Conservation (phyloP, 2,888 invertebrate species). For the Ectropis crepuscularia region DNA sequence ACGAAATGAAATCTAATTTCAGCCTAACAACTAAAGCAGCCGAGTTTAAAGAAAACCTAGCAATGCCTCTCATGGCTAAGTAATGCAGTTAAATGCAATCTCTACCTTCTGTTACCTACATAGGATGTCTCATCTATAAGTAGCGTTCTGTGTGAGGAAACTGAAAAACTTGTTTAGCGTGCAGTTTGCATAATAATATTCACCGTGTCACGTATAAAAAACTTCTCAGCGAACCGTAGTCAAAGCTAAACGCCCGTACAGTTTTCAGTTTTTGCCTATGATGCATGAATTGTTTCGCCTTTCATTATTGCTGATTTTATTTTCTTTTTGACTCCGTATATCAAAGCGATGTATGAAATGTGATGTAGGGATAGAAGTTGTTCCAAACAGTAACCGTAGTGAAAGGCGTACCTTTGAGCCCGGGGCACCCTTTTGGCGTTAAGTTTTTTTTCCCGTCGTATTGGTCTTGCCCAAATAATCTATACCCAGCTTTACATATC, state of each 20-base stretch:
- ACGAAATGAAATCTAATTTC: too few species aligned
- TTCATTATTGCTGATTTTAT: too few species aligned
- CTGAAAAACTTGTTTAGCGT: slow-evolving; percentile 15
- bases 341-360: too few species aligned
- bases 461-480: too few species aligned
- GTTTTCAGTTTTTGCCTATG: background rate
- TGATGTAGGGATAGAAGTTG: too few species aligned
- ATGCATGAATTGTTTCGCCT: background rate
- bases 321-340: too few species aligned
- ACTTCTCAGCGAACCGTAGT: slow-evolving; percentile 40
- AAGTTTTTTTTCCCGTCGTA: too few species aligned
- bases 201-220: slow-evolving; percentile 28
- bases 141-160: slow-evolving; percentile 11
- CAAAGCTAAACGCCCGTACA: slow-evolving; percentile 27
- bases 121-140: slow-evolving; percentile 3
- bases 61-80: slow-evolving; percentile 9
- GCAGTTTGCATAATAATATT: slow-evolving; percentile 35
- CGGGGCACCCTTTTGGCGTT: too few species aligned
- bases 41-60: slow-evolving; percentile 9
- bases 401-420: too few species aligned
- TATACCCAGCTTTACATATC: too few species aligned
- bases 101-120: slow-evolving; percentile 7
- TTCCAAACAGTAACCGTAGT: too few species aligned
- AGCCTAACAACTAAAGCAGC: background rate
- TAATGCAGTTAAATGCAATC: slow-evolving; percentile 16